These are phyloP conservation scores for Denticeps clupeoides DNA, from an alignment of 2,797 vertebrate species.

Conservation along the genomic window DNA sequence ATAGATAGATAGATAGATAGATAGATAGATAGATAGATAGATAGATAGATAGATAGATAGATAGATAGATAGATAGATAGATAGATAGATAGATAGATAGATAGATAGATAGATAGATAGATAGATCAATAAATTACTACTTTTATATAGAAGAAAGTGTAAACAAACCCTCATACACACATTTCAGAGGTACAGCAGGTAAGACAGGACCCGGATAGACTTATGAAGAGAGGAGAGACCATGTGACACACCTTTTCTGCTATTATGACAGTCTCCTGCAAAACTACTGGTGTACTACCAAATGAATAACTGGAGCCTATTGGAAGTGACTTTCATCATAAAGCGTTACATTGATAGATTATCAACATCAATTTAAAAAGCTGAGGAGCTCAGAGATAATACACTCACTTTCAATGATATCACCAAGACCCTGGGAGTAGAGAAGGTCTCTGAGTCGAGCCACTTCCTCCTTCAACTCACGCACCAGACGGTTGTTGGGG, in stretches of 20 bases:
- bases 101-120: constrained; percentile 29
- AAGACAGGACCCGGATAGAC: constrained; percentile 53
- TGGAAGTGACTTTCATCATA: too few species aligned
- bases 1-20: constrained; percentile 16
- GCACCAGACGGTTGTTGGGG: constrained; percentile 93
- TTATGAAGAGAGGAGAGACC: constrained; percentile 50
- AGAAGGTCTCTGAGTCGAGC: constrained; percentile 88
- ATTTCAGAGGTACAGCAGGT: constrained; percentile 63
- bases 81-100: constrained; percentile 37
- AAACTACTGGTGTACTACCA: too few species aligned
- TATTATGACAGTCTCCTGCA: too few species aligned
- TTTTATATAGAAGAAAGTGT: neutral
- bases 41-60: constrained; percentile 24
- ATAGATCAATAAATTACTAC: constrained; percentile 2
- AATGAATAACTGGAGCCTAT: too few species aligned
- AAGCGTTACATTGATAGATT: too few species aligned
- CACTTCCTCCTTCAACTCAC: constrained; percentile 96
- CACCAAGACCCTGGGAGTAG: constrained; percentile 88
- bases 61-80: constrained; percentile 19
- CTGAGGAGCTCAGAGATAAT: too few species aligned
- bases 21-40: constrained; percentile 36
- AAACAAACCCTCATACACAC: constrained; percentile 46
- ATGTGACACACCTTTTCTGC: constrained; percentile 41
- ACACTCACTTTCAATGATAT: constrained; percentile 56
- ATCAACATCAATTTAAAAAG: too few species aligned